phyloP scores from a whole-genome alignment of 1,140 invertebrate genomes.

The Euura saliciscinereae region DNA sequence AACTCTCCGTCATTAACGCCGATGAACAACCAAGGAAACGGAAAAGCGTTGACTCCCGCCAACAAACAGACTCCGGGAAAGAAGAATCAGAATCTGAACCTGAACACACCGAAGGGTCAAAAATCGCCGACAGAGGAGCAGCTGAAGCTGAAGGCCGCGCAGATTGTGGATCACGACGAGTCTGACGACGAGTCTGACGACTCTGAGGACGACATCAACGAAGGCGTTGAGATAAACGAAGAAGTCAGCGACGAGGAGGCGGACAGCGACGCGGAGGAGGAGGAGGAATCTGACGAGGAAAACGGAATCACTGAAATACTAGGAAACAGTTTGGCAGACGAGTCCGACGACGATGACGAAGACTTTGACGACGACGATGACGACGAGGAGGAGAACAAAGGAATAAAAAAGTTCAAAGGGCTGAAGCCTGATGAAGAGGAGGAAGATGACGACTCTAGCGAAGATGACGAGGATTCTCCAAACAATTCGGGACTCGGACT shows the following conservation, averaged over 20 bases:
- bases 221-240: constrained; percentile 17
- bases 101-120: constrained; percentile 13
- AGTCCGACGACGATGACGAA: constrained; percentile 21
- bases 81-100: neutral
- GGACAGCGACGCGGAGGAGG: constrained; percentile 11
- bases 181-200: constrained; percentile 22
- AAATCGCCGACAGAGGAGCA: constrained; percentile 9
- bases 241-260: constrained; percentile 1
- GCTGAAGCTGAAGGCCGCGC: constrained; percentile 16
- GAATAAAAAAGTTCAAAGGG: neutral
- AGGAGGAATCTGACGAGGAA: constrained; percentile 18
- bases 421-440: constrained; percentile 29
- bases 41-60: constrained; percentile 10
- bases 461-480: constrained; percentile 24
- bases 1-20: constrained; percentile 1
- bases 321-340: constrained; percentile 26
- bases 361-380: constrained; percentile 13
- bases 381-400: constrained; percentile 25
- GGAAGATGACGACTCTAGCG: constrained; percentile 34
- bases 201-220: constrained; percentile 23
- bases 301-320: constrained; percentile 21
- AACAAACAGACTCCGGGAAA: neutral
- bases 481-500: constrained; percentile 21
- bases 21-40: constrained; percentile 10
- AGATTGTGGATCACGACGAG: constrained; percentile 11